Evolutionary conservation across 1,140 invertebrate species (phyloP), one percentile per base, ranked within the genome.

Genomic region (Musca vetustissima): DNA sequence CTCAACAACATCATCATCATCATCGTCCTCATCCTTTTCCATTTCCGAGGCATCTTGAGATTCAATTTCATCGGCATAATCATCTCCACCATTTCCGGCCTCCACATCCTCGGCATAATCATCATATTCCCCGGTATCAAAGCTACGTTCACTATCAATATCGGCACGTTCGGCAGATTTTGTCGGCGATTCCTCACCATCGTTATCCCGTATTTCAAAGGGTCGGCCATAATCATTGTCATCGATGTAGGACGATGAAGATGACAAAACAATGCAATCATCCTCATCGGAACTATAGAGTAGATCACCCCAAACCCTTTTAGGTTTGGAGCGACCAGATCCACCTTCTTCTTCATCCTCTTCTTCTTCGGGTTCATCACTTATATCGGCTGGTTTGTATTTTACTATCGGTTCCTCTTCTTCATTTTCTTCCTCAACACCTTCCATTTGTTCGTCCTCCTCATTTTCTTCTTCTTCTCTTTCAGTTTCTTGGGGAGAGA

Each of bases 241-340:
- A 24, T 25, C 43, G 15, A 14, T 52, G 43, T n/a, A 69, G 13
- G 67, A 69, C n/a, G 67, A 32, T 8, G 67, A 53, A 0, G 67
- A 69, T 4, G 48, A 69, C 24, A 69, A 53, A 14, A 69, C 61
- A 32, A 69, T 69, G 11, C 59, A 59, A n/a, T 53, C 48, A 43
- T 64, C 32, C 4, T 66, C 49, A 53, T 53, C 36, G 36, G 36
- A 43, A 43, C 36, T 43, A 13, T 11, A 43, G 11, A 43, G 36
- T 13, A 43, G 36, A 43, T 43, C 36, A 43, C 36, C 36, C 36
- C 36, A 43, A 43, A 1, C 36, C 4, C 36, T 4, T 53, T 0
- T 57, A n/a, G 22, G 19, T 48, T 21, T n/a, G n/a, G n/a, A n/a
- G n/a, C n/a, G n/a, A n/a, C n/a, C n/a, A n/a, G n/a, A n/a, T n/a